A percentile compares a stretch with the other conserved stretches of the same genome.
Evolutionary conservation across 2,888 invertebrate genomes (phyloP).

Genomic region (Hydropsyche betteni): DNA sequence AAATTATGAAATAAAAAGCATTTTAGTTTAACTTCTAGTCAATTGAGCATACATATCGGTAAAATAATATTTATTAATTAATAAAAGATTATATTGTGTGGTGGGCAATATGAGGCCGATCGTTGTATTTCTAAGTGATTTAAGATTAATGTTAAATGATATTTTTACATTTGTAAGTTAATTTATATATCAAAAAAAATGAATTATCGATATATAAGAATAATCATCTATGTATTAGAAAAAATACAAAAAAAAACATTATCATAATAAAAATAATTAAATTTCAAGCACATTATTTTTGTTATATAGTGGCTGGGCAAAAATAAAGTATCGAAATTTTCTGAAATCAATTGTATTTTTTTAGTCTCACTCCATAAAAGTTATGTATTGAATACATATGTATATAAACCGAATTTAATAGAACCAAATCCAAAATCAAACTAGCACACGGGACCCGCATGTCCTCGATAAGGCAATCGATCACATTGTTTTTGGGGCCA

Average conservation of each 20-base stretch:
- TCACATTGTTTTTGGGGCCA: too few relatives aligned
- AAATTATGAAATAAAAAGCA: background rate
- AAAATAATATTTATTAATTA: constrained; percentile 6
- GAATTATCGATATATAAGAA: background rate
- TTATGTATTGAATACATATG: too few relatives aligned
- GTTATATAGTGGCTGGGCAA: constrained; percentile 24
- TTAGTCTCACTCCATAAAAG: too few relatives aligned
- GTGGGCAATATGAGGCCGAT: constrained; percentile 21
- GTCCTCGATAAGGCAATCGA: too few relatives aligned
- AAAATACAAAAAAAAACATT: constrained; percentile 5
- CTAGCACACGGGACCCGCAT: too few relatives aligned
- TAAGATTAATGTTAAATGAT: constrained; percentile 8
- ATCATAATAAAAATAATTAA: background rate
- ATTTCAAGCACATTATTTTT: constrained; percentile 21
- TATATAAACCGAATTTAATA: too few relatives aligned
- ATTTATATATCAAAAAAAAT: background rate
- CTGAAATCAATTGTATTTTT: too few relatives aligned
- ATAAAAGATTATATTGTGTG: background rate
- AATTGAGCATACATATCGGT: constrained; percentile 19
- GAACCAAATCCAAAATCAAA: too few relatives aligned
- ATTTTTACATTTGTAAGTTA: constrained; percentile 37
- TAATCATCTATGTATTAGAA: background rate
- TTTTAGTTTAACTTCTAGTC: background rate
- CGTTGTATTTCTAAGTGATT: constrained; percentile 32
- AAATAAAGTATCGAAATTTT: constrained; percentile 14